Evolutionary conservation across 2,888 invertebrate genomes (phyloP).

Genomic region (Pomacea canaliculata): DNA sequence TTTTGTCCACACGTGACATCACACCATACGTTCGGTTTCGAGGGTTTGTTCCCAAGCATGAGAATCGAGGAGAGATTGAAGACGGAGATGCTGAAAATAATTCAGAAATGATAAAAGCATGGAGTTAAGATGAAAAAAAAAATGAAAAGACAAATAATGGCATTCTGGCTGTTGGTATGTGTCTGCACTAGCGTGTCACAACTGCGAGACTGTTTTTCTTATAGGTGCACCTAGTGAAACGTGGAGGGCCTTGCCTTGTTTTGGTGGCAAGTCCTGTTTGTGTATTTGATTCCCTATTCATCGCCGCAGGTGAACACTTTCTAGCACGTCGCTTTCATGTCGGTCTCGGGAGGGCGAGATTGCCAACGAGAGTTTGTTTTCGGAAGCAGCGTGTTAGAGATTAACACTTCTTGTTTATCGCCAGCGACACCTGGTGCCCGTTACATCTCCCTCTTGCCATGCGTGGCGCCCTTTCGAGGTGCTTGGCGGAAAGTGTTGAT

Average conservation of each 20-base stretch:
- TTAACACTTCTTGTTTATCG: conserved; percentile 25
- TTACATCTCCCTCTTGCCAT: conserved; percentile 8
- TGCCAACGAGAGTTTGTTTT: conserved; percentile 23
- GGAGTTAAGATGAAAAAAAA: too few relatives aligned
- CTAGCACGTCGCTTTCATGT: conserved; percentile 18
- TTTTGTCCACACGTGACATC: too few relatives aligned
- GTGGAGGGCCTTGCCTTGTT: not conserved
- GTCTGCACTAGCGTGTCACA: too few relatives aligned
- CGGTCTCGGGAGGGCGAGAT: conserved; percentile 18
- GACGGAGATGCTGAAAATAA: too few relatives aligned
- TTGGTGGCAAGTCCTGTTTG: conserved; percentile 13
- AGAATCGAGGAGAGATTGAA: too few relatives aligned
- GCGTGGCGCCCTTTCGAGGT: conserved; percentile 9
- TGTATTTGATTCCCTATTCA: conserved; percentile 17
- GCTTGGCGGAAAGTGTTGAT: conserved; percentile 10
- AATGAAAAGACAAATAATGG: too few relatives aligned
- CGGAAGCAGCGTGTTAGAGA: conserved; percentile 21
- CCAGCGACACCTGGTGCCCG: conserved; percentile 20
- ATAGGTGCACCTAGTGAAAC: too few relatives aligned
- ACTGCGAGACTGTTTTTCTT: too few relatives aligned
- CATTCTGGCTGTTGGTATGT: too few relatives aligned
- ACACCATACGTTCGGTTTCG: too few relatives aligned
- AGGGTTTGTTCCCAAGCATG: too few relatives aligned
- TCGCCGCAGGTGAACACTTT: conserved; percentile 4
- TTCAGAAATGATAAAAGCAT: too few relatives aligned